These are phyloP conservation scores for Lycaon pictus DNA, from an alignment of 2,113 vertebrate genomes.

Conservation along the genomic window DNA sequence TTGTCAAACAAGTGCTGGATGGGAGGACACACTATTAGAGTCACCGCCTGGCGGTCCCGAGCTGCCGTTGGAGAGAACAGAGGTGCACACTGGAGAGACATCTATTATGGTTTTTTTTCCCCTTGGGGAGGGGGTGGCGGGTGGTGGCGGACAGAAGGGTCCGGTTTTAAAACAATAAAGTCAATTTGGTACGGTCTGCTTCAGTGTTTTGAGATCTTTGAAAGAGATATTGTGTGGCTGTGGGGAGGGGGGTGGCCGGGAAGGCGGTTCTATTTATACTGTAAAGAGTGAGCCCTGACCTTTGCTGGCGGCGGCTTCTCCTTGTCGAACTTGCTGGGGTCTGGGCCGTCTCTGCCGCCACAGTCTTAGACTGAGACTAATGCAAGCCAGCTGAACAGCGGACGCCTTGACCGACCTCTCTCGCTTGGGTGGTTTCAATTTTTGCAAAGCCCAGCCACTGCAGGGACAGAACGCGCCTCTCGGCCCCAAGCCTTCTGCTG, in stretches of 20 bases:
- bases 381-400: conserved; percentile 87
- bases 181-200: conserved; percentile 83
- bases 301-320: conserved; percentile 85
- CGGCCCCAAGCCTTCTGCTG: neutral
- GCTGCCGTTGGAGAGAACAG: neutral
- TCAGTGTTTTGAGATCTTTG: conserved; percentile 84
- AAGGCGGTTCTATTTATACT: conserved; percentile 85
- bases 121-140: neutral
- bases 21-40: neutral
- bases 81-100: neutral
- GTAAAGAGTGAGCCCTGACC: conserved; percentile 86
- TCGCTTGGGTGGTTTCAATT: conserved; percentile 84
- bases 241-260: conserved; percentile 56
- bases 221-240: conserved; percentile 81
- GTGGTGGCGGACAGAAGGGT: conserved; percentile 68
- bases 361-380: conserved; percentile 86
- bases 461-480: conserved; percentile 64
- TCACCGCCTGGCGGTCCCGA: neutral
- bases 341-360: conserved; percentile 79
- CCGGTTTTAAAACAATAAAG: conserved; percentile 85
- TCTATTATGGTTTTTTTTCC: conserved; percentile 29
- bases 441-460: conserved; percentile 73
- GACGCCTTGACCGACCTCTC: conserved; percentile 74
- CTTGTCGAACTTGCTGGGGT: conserved; percentile 73
- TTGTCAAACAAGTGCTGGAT: neutral